Evolutionary conservation across 2,113 vertebrate species (phyloP).

Genomic region (Turdus rufiventris): DNA sequence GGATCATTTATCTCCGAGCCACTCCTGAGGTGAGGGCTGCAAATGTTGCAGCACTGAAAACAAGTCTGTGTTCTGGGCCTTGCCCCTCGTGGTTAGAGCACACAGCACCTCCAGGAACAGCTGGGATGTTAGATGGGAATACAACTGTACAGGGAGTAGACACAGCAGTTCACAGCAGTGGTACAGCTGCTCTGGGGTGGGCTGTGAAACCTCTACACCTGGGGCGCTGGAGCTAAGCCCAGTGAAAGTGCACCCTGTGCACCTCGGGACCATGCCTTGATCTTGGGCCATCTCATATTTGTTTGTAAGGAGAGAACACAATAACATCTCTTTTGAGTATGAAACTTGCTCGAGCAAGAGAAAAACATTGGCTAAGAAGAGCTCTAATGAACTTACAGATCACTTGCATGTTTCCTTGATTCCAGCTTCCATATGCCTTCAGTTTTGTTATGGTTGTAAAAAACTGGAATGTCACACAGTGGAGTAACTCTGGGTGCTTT

Average conservation of each 20-base stretch:
- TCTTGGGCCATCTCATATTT: background rate
- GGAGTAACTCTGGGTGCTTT: background rate
- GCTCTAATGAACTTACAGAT: background rate
- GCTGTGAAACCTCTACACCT: background rate
- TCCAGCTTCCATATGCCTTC: background rate
- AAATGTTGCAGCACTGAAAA: rapidly evolving
- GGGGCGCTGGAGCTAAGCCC: rapidly evolving
- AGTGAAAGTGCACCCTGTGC: rapidly evolving
- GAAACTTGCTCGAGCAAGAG: background rate
- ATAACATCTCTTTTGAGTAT: background rate
- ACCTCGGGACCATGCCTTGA: background rate
- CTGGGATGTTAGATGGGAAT: background rate
- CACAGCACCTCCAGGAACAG: background rate
- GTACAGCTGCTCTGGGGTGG: background rate
- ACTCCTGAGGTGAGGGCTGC: conserved; percentile 81
- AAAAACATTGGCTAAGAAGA: background rate
- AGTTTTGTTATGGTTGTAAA: background rate
- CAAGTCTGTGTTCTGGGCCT: rapidly evolving
- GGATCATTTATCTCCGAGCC: conserved; percentile 92
- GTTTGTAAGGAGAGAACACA: background rate
- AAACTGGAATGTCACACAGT: too few relatives aligned
- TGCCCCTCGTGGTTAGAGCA: background rate
- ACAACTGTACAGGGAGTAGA: background rate
- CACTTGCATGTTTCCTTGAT: background rate
- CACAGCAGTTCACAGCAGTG: rapidly evolving